Evolutionary conservation across 1,140 invertebrate genomes (phyloP).

Genomic region (Zaprionus kolodkinae): DNA sequence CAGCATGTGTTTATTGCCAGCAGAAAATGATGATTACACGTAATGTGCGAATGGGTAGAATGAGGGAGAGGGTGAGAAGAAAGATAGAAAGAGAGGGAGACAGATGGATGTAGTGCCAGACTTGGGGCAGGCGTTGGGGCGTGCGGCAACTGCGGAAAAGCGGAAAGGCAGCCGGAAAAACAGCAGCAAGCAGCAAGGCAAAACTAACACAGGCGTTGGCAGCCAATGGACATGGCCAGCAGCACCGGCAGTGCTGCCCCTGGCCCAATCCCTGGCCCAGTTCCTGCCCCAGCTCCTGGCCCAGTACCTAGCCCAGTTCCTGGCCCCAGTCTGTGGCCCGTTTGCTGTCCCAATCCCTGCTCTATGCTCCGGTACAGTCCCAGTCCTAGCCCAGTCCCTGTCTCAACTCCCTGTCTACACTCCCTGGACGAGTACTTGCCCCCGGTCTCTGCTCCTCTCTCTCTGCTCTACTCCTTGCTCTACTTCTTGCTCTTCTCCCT

Average conservation of each 20-base stretch:
- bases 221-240: constrained; percentile 31
- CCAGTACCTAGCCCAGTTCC: too few relatives aligned
- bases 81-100: neutral
- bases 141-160: constrained; percentile 53
- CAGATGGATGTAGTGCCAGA: neutral
- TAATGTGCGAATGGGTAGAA: constrained; percentile 66
- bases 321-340: too few relatives aligned
- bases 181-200: constrained; percentile 71
- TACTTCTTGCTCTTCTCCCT: too few relatives aligned
- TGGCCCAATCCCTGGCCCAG: neutral
- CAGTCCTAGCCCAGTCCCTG: too few relatives aligned
- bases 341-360: too few relatives aligned
- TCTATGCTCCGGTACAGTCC: too few relatives aligned
- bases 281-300: too few relatives aligned
- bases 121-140: constrained; percentile 29
- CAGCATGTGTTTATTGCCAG: constrained; percentile 82
- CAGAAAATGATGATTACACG: constrained; percentile 81
- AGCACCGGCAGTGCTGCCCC: constrained; percentile 22
- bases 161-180: constrained; percentile 77
- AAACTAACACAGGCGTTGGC: constrained; percentile 68
- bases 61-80: neutral
- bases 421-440: too few relatives aligned
- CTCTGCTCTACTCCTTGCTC: too few relatives aligned
- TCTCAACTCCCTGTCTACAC: too few relatives aligned
- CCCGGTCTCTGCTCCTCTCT: too few relatives aligned